A percentile compares a stretch with the other conserved stretches of the same genome.
Conservation (phyloP, 2,113 vertebrate genomes). For the Campylomormyrus numenius region DNA sequence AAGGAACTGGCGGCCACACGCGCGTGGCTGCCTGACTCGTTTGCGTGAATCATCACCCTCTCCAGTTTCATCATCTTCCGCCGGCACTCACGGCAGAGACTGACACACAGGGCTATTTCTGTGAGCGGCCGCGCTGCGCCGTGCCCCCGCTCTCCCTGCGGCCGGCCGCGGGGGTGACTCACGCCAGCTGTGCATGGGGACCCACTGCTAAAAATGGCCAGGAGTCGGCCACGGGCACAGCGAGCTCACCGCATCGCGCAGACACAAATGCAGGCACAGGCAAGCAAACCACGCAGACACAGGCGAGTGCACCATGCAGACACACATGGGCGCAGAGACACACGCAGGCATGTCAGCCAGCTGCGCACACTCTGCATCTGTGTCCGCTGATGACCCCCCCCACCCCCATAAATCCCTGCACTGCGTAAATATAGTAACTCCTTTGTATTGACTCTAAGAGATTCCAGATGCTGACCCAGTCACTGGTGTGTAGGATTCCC, state of each 20-base stretch:
- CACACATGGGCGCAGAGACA: background rate
- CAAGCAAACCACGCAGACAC: background rate
- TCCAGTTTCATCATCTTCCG: slow-evolving; percentile 4
- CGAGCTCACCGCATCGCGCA: background rate
- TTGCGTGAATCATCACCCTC: background rate
- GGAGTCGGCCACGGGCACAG: background rate
- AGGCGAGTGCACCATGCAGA: background rate
- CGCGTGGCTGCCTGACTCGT: background rate
- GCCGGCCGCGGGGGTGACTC: background rate
- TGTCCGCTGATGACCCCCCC: background rate
- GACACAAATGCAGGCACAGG: background rate
- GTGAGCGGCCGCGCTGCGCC: background rate
- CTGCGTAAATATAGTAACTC: slow-evolving; percentile 8
- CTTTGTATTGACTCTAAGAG: background rate
- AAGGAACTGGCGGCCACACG: background rate
- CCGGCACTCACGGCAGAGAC: background rate
- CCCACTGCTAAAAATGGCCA: background rate
- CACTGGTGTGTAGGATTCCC: background rate
- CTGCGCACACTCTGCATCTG: background rate
- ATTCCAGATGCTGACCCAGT: slow-evolving; percentile 6
- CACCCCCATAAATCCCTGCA: background rate
- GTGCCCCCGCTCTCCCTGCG: background rate
- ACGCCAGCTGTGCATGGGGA: background rate
- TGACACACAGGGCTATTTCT: slow-evolving; percentile 20
- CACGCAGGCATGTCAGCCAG: background rate